Evolutionary conservation across 2,888 invertebrate species (phyloP), one percentile per base, ranked within the genome.

Genomic region (Spatulosminthurus flaviceps): DNA sequence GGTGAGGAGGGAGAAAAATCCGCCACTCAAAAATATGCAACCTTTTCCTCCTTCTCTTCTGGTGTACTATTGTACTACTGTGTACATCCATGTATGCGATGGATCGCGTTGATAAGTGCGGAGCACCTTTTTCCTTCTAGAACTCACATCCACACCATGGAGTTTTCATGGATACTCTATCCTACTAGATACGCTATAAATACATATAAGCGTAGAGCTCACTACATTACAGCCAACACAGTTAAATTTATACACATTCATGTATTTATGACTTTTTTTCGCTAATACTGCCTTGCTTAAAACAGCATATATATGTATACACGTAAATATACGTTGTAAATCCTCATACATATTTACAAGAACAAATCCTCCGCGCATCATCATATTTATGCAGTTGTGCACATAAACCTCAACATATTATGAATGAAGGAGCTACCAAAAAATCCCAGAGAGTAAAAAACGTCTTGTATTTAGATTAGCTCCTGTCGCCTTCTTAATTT

Each of bases 1-100:
- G 72, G 72, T 72, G 72, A 72, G 72, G 51, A n/a, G 51, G 51
- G 43, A 41, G 42, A 72, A 51, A 72, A 72, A 72, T 72, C 51
- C 72, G 51, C 28, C 72, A 51, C 72, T 51, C 71, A 71, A 24
- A 26, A 51, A 24, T 26, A 51, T 51, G 16, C 19, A 51, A 51
- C 5, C n/a, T 19, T 51, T 51, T 51, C 51, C 51, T 51, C n/a
- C 2, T 51, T 2, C 16, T 2, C n/a, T 19, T n/a, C n/a, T n/a
- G n/a, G n/a, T n/a, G n/a, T n/a, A n/a, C n/a, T n/a, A n/a, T n/a
- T n/a, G n/a, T n/a, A n/a, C n/a, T n/a, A n/a, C n/a, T n/a, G n/a
- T n/a, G 13, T 13, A 41, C 41, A 51, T 19, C 51, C 51, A 51
- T 51, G 51, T 51, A 19, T 51, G n/a, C 51, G 16, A n/a, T 51